Percentiles rank a stretch among this genome's conserved stretches.
Evolutionary conservation across 2,888 invertebrate genomes (phyloP).

Genomic region (Pyrrhosoma nymphula): DNA sequence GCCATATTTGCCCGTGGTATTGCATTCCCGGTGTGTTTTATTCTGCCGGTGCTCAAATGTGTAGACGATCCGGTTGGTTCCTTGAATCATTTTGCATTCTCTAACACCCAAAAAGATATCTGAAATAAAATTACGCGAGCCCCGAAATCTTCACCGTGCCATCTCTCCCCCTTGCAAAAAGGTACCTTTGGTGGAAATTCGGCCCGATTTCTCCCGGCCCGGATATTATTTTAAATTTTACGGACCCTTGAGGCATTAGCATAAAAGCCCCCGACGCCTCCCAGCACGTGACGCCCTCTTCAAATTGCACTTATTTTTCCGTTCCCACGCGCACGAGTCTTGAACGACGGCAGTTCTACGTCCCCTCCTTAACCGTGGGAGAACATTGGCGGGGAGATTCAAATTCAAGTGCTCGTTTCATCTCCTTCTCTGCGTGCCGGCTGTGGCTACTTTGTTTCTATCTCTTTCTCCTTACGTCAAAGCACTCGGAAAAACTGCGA

Average conservation of each 20-base stretch:
- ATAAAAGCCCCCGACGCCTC: not conserved
- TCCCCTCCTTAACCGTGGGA: not conserved
- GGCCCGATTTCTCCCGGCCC: not conserved
- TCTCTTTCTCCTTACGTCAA: not conserved
- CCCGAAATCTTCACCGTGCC: not conserved
- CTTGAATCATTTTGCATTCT: not conserved
- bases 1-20: not conserved
- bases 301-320: constrained; percentile 35
- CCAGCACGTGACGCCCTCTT: not conserved
- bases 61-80: not conserved
- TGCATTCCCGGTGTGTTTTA: not conserved
- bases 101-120: not conserved
- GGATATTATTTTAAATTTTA: not conserved
- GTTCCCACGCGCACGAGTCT: not conserved
- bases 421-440: not conserved
- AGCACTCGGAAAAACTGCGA: too few species aligned
- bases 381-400: not conserved
- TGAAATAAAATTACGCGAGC: not conserved
- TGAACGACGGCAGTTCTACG: not conserved
- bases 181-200: not conserved
- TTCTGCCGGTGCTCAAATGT: too few species aligned
- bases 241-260: not conserved
- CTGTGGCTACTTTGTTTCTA: too few species aligned
- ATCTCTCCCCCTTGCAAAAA: not conserved
- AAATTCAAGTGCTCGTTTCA: not conserved